Evolutionary conservation across 2,888 invertebrate genomes (phyloP).

Genomic region (Apamea epomidion): DNA sequence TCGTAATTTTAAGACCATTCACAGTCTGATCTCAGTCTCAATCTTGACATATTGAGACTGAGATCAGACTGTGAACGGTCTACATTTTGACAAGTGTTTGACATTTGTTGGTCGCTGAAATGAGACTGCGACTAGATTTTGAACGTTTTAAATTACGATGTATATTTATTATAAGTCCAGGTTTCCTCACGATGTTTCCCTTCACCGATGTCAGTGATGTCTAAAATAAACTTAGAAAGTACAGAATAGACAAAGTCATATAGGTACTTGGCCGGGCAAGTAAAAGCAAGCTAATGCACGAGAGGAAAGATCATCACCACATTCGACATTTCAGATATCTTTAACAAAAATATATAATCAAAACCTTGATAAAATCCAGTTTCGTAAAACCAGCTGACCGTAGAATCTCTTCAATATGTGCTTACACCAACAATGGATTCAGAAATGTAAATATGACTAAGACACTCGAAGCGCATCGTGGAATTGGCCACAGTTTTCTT

Average conservation of each 20-base stretch:
- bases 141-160: too few relatives aligned
- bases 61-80: too few relatives aligned
- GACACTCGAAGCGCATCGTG: slow-evolving; percentile 6
- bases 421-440: slow-evolving; percentile 7
- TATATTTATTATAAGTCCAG: neutral
- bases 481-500: slow-evolving; percentile 23
- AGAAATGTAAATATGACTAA: slow-evolving; percentile 45
- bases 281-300: neutral
- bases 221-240: neutral
- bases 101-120: too few relatives aligned
- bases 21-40: too few relatives aligned
- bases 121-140: too few relatives aligned
- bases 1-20: too few relatives aligned
- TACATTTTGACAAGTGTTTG: too few relatives aligned
- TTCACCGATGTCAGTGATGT: neutral
- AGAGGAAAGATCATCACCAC: neutral
- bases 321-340: neutral
- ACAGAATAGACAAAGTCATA: neutral
- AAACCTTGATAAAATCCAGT: neutral
- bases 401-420: slow-evolving; percentile 18
- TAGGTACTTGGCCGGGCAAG: neutral
- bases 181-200: neutral
- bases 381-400: slow-evolving; percentile 3
- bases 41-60: too few relatives aligned
- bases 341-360: neutral